Evolutionary conservation across 2,888 invertebrate species (phyloP).

Genomic region (Pyrrhia umbra): DNA sequence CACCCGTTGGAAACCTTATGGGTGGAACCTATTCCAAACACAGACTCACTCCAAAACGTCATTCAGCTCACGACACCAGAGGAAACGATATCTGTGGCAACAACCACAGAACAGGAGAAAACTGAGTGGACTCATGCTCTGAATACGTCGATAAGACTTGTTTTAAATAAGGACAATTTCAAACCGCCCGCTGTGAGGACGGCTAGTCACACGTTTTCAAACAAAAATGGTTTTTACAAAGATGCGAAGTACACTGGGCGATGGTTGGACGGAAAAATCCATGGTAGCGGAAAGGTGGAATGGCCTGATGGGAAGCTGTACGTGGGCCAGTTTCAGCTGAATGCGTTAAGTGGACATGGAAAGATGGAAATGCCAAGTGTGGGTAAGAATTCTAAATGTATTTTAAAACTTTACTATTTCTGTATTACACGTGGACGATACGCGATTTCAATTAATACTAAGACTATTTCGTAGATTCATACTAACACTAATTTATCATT

Average conservation of each 20-base stretch:
- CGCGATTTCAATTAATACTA: not conserved
- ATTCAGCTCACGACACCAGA: slow-evolving; percentile 94
- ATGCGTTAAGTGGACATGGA: slow-evolving; percentile 93
- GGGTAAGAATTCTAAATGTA: slow-evolving; percentile 77
- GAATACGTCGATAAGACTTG: slow-evolving; percentile 93
- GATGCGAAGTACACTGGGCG: slow-evolving; percentile 95
- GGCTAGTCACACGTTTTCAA: slow-evolving; percentile 93
- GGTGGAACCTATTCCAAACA: slow-evolving; percentile 94
- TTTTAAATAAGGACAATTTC: slow-evolving; percentile 91
- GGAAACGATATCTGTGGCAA: slow-evolving; percentile 92
- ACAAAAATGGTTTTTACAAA: slow-evolving; percentile 92
- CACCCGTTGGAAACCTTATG: slow-evolving; percentile 94
- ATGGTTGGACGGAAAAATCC: slow-evolving; percentile 95
- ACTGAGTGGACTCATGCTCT: slow-evolving; percentile 95
- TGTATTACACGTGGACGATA: not conserved
- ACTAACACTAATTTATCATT: too few species aligned
- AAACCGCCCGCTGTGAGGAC: slow-evolving; percentile 93
- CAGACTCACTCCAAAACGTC: slow-evolving; percentile 91
- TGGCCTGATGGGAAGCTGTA: slow-evolving; percentile 95
- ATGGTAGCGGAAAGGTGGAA: slow-evolving; percentile 95
- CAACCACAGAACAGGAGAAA: slow-evolving; percentile 92
- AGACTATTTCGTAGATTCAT: not conserved
- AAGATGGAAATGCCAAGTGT: slow-evolving; percentile 92
- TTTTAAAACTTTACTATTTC: not conserved
- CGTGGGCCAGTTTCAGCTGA: slow-evolving; percentile 94